Percentiles rank a stretch among this genome's conserved stretches.
These are phyloP conservation scores for Bagarius yarrelli DNA, from an alignment of 2,113 vertebrate species.

Conservation along the genomic window DNA sequence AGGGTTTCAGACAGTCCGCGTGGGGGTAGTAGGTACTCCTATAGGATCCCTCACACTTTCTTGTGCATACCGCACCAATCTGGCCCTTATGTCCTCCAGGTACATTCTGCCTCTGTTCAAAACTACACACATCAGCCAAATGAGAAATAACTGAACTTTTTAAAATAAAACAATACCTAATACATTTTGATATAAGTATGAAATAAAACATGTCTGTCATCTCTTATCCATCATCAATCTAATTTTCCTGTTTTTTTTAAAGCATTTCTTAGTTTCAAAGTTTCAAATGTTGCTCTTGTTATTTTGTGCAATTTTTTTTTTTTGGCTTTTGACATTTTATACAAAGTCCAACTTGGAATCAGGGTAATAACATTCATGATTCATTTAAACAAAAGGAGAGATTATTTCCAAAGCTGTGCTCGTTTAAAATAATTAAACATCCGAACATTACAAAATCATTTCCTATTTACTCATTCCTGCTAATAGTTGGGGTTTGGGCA, in stretches of 20 bases:
- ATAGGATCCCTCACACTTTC: constrained; percentile 93
- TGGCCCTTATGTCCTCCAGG: constrained; percentile 98
- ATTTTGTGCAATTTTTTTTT: too few species aligned
- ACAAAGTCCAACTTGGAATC: too few species aligned
- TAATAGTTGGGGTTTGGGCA: not conserved
- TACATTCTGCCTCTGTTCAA: constrained; percentile 54
- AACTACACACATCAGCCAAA: too few species aligned
- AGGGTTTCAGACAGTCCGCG: constrained; percentile 97
- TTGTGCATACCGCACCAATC: constrained; percentile 96
- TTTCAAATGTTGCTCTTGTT: too few species aligned
- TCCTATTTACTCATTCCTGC: not conserved
- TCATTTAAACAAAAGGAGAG: not conserved
- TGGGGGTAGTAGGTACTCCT: constrained; percentile 93
- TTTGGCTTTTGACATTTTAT: too few species aligned
- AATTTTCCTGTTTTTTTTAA: too few species aligned
- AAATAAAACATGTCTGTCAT: not conserved
- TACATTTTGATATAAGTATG: not conserved
- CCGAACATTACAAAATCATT: not conserved
- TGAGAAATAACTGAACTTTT: not conserved
- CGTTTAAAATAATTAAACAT: not conserved
- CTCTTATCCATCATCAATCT: too few species aligned
- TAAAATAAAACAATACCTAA: not conserved
- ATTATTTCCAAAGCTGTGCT: not conserved
- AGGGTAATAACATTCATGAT: too few species aligned
- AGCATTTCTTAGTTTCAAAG: too few species aligned